Evolutionary conservation across 2,113 vertebrate species (phyloP), one percentile per base, ranked within the genome.

Genomic region (Cisticola juncidis): DNA sequence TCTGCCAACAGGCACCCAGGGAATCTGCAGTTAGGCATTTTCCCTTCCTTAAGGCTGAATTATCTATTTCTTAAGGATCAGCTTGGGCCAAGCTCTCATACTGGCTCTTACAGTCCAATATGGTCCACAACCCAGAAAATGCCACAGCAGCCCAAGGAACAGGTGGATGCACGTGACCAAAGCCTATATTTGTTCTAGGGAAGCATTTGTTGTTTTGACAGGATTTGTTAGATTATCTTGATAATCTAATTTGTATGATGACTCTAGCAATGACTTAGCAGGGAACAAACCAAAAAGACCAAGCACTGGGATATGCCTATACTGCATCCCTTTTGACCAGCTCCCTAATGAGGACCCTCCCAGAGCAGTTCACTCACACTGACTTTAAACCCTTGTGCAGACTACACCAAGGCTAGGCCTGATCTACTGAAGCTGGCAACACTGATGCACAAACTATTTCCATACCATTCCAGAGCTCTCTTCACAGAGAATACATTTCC

Each of bases 361-460:
- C 5, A 1, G 38, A 64, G 9, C 29, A 33, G 50, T 1, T 50
- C 14, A 14, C 24, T 31, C 20, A 12, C 12, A 2, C 29, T 26
- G 79, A 31, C 51, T 28, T 76, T 3, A 57, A 74, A 38, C 26
- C 12, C 28, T 16, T 8, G 11, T 35, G 66, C 26, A 44, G 20
- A 21, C 24, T 6, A 5, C 5, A 16, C 40, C 54, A 21, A 50
- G 58, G 53, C 16, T n/a, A 56, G 16, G 18, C 2, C 28, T 0
- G 1, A 57, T 0, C 9, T 1, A 17, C 7, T 13, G 25, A 57
- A n/a, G 28, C 60, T 73, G 50, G 61, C 45, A 78, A 36, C 50
- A 20, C 1, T 35, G 4, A 16, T 1, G 3, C 16, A 24, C 1
- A 5, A 12, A 51, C 5, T 25, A n/a, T 12, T 53, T 21, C 77